A percentile compares a stretch with the other conserved stretches of the same genome.
Evolutionary conservation across 1,140 invertebrate genomes (phyloP).

Genomic region (Drosophila nannoptera): DNA sequence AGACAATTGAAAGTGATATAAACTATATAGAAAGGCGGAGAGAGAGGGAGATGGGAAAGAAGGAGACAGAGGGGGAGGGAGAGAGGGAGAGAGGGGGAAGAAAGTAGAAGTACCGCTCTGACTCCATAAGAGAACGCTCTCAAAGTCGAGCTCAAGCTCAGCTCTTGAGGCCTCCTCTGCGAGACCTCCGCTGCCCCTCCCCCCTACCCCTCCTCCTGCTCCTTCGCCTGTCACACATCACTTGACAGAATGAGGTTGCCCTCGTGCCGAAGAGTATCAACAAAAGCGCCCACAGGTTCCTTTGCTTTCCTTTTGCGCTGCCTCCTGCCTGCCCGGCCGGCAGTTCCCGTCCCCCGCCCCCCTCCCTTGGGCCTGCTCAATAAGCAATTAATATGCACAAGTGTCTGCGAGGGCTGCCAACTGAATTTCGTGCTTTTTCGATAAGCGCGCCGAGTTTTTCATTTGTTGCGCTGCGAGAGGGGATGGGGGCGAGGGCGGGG

Average conservation of each 20-base stretch:
- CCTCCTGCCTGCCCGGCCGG: not conserved
- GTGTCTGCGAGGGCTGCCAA: slow-evolving; percentile 59
- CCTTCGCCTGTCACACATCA: not conserved
- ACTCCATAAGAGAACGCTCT: too few species aligned
- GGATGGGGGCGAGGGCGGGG: not conserved
- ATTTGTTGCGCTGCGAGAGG: not conserved
- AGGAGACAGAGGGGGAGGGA: too few species aligned
- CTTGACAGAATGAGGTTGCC: not conserved
- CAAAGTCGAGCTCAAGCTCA: not conserved
- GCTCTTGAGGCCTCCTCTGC: not conserved
- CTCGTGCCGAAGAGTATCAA: not conserved
- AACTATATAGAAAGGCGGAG: too few species aligned
- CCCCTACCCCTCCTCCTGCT: not conserved
- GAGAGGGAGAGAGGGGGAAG: too few species aligned
- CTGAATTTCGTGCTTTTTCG: slow-evolving; percentile 33
- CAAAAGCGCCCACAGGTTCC: slow-evolving; percentile 5
- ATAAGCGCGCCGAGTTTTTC: slow-evolving; percentile 22
- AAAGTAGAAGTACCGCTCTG: too few species aligned
- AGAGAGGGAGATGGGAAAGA: not conserved
- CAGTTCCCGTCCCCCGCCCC: not conserved
- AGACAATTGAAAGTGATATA: too few species aligned
- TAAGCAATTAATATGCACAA: slow-evolving; percentile 77
- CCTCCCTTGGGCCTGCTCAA: slow-evolving; percentile 48
- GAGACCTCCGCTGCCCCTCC: too few species aligned
- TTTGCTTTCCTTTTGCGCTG: slow-evolving; percentile 27